Evolutionary conservation across 1,140 invertebrate species (phyloP), one percentile per base, ranked within the genome.

Genomic region (Drosophila pseudoananassae): DNA sequence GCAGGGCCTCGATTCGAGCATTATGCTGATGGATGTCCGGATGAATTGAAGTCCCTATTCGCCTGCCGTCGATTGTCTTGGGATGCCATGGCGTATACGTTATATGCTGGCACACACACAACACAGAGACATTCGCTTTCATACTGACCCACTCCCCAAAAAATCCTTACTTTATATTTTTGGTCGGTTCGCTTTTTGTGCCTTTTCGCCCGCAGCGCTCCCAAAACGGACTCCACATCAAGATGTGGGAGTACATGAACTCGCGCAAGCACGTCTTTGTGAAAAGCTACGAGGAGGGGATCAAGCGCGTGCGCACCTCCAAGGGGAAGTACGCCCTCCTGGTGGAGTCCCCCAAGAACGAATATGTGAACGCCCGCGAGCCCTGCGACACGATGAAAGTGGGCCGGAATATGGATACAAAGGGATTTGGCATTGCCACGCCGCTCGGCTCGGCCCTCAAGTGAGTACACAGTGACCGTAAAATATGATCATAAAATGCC

Each of bases 191-290:
- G 14, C 29, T 29, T 23, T 61, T 54, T 82, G 49, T 73, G 47
- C 75, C 93, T 61, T 56, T 82, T 46, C 72, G 47, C 75, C 93
- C 92, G 4, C 92, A 98, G 97, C 94, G 95, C 88, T 98, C 98
- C 3, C 96, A 97, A 88, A 97, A 98, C 63, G 94, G 95, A 38
- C 94, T 98, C 1, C 99, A 98, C 92, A 95, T 95, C 88, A 95
- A 96, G 92, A 99, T 99, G 98, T 99, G 97, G 97, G 96, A 98
- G 80, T 98, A 97, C 81, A 99, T 99, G 98, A 96, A 96, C 75
- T 94, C 95, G 9, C 93, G 95, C 73, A 96, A 96, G 75, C 94
- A 97, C 83, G 96, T 97, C 25, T 97, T 98, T 79, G 96, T 97
- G 0, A 92, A 93, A 61, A 95, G 94, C 1, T 97, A 98, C 89